Conservation (phyloP, 2,888 invertebrate genomes). For the Caenorhabditis japonica region DNA sequence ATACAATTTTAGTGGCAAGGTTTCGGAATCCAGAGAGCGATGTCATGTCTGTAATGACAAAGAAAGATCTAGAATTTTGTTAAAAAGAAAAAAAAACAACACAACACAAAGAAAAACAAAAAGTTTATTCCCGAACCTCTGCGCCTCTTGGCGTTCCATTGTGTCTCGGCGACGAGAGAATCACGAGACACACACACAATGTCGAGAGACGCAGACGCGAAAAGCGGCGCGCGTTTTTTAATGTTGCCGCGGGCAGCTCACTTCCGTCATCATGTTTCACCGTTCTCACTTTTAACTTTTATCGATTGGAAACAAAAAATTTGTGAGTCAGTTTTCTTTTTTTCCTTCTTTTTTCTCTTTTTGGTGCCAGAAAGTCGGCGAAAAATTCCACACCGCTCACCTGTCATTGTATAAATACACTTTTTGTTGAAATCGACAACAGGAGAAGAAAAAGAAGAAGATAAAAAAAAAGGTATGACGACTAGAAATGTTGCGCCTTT, state of each 20-base stretch:
- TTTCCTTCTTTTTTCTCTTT: not conserved
- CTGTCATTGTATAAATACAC: constrained; percentile 4
- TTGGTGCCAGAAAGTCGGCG: constrained; percentile 14
- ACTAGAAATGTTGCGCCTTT: too few species aligned
- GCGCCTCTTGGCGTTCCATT: too few species aligned
- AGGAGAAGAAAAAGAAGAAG: too few species aligned
- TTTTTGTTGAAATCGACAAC: not conserved
- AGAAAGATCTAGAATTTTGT: not conserved
- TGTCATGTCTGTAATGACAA: constrained; percentile 30
- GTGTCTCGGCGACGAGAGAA: too few species aligned
- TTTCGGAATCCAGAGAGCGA: constrained; percentile 44
- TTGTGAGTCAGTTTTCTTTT: not conserved
- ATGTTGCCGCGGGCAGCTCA: not conserved
- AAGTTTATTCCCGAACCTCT: not conserved
- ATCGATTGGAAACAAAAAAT: too few species aligned
- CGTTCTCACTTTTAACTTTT: not conserved
- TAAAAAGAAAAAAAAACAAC: not conserved
- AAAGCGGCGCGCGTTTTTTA: constrained; percentile 4
- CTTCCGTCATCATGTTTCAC: constrained; percentile 1
- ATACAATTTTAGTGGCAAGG: constrained; percentile 70
- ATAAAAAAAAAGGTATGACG: too few species aligned
- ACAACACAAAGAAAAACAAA: not conserved
- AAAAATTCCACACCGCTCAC: constrained; percentile 1
- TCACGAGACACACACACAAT: too few species aligned
- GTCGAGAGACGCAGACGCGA: constrained; percentile 28